Conservation (phyloP, 2,113 vertebrate species). For the Erythrolamprus reginae region DNA sequence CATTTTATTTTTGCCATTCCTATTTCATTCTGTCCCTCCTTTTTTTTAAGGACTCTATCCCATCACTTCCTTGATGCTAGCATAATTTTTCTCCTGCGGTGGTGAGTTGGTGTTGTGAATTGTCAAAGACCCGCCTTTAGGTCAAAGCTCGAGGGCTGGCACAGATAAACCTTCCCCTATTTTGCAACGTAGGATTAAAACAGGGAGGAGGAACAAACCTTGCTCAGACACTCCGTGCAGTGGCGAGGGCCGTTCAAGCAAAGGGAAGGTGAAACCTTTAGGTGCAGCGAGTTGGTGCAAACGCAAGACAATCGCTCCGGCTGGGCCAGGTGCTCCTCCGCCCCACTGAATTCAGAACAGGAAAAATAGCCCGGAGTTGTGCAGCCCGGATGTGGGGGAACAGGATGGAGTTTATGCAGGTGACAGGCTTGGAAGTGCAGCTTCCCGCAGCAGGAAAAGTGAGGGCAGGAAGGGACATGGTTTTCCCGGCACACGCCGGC, state of each 20-base stretch:
- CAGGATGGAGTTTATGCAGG: constrained; percentile 68
- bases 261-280: constrained; percentile 79
- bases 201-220: constrained; percentile 84
- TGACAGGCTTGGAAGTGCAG: constrained; percentile 75
- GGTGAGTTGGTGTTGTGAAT: too few species aligned
- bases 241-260: constrained; percentile 88
- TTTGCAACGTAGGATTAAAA: rapidly evolving
- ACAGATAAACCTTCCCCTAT: rapidly evolving
- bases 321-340: constrained; percentile 71
- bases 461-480: constrained; percentile 69
- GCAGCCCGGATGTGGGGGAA: constrained; percentile 69
- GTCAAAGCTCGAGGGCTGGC: neutral
- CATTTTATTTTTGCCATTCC: too few species aligned
- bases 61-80: too few species aligned
- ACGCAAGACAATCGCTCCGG: constrained; percentile 77
- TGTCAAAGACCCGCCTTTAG: too few species aligned
- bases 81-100: too few species aligned
- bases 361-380: constrained; percentile 78
- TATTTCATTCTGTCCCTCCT: too few species aligned
- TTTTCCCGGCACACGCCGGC: constrained; percentile 70
- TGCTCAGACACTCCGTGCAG: constrained; percentile 86
- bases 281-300: constrained; percentile 86
- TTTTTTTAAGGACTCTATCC: too few species aligned
- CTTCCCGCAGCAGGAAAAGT: constrained; percentile 81
- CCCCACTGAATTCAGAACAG: constrained; percentile 77